These are phyloP conservation scores for Trichomalopsis sarcophagae DNA, from an alignment of 1,140 invertebrate genomes.

Conservation along the genomic window DNA sequence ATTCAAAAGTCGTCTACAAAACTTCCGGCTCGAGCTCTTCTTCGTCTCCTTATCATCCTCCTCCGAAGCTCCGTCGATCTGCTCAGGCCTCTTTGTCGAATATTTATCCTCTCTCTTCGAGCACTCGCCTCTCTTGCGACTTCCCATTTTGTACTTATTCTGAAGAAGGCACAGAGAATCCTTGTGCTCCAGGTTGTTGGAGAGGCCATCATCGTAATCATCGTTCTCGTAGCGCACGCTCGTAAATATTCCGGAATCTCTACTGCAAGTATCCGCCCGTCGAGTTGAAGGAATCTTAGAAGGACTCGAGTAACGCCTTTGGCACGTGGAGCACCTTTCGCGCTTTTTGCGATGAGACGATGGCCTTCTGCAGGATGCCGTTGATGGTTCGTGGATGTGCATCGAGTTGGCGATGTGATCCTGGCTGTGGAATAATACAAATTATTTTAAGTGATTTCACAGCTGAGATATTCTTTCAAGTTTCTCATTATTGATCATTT, in stretches of 20 bases:
- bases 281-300: neutral
- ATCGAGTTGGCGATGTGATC: neutral
- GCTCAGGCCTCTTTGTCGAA: neutral
- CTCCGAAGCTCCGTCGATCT: neutral
- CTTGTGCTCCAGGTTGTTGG: constrained; percentile 59
- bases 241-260: constrained; percentile 42
- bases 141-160: constrained; percentile 59
- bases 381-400: neutral
- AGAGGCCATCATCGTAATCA: constrained; percentile 31
- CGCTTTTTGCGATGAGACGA: neutral
- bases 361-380: neutral
- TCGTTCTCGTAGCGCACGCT: constrained; percentile 41
- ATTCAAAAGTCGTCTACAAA: neutral
- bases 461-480: neutral
- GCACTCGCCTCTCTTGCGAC: neutral
- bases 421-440: neutral
- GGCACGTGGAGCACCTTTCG: neutral
- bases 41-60: neutral
- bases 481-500: neutral
- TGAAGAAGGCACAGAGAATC: constrained; percentile 64
- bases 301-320: neutral
- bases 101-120: neutral
- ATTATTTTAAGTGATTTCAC: neutral
- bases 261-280: constrained; percentile 7
- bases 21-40: constrained; percentile 22